Evolutionary conservation across 2,113 vertebrate species (phyloP), one percentile per base, ranked within the genome.

Genomic region (Sorex fumeus): DNA sequence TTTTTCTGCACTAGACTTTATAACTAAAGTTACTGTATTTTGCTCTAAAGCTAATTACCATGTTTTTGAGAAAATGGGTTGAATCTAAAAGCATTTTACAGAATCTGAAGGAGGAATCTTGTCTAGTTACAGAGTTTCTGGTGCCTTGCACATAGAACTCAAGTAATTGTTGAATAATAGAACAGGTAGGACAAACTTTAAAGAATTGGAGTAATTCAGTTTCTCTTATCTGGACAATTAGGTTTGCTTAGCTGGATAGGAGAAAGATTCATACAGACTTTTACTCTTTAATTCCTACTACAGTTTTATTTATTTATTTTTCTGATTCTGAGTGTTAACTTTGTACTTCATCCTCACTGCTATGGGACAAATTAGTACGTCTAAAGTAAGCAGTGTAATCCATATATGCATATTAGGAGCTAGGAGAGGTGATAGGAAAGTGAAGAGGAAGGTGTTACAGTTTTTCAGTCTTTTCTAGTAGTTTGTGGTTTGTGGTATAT

Each of bases 1-100:
- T 53, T 86, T 78, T 93, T 86, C 72, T 69, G 91, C 34, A 89
- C 77, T 80, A n/a, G 67, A 94, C 30, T 94, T 87, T 76, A 53
- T 87, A 88, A 95, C 32, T 88, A 83, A 95, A 71, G 40, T 9
- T 84, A 30, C 45, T 91, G 0, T 82, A 36, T 89, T 94, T 85
- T 82, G 36, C 19, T 60, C 6, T 47, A 16, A 8, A 64, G 11
- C 70, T 83, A 36, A 83, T 32, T 91, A 78, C 30, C 40, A 23
- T 93, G 62, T 71, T 89, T 91, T 94, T 40, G 43, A 86, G 71
- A 87, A 79, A 89, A 86, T 50, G 21, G 2, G 6, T 23, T 86
- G 25, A 94, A 27, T 67, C 28, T n/a, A 91, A 64, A 93, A 32
- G 27, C 30, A 70, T 2, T 86, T 92, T 80, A 50, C 28, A 87